A percentile compares a stretch with the other conserved stretches of the same genome.
Evolutionary conservation across 1,140 invertebrate species (phyloP).

Genomic region (Drosophila funebris): DNA sequence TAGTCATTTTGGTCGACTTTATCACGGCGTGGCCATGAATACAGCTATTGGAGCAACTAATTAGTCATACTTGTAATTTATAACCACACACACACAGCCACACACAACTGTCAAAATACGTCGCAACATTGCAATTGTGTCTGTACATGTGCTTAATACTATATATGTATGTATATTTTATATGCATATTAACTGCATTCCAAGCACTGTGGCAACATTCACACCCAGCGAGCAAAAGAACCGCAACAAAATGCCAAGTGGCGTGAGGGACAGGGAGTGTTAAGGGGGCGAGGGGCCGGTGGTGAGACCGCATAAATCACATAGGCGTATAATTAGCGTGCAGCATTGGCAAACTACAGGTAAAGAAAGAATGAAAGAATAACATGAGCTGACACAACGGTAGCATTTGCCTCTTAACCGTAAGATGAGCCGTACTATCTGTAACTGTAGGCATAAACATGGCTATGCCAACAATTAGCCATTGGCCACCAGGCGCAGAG

Average conservation of each 20-base stretch:
- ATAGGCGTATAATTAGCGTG: conserved; percentile 80
- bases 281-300: not conserved
- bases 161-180: not conserved
- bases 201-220: conserved; percentile 42
- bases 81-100: not conserved
- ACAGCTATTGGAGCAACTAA: conserved; percentile 14
- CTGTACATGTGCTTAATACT: conserved; percentile 1
- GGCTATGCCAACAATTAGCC: conserved; percentile 47
- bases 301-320: conserved; percentile 68
- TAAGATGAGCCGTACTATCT: conserved; percentile 31
- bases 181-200: conserved; percentile 75
- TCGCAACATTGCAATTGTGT: not conserved
- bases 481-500: conserved; percentile 56
- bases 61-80: conserved; percentile 25
- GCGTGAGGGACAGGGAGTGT: not conserved
- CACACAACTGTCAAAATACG: conserved; percentile 2
- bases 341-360: conserved; percentile 44
- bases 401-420: conserved; percentile 36
- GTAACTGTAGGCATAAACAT: conserved; percentile 22
- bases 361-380: not conserved
- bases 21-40: not conserved
- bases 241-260: conserved; percentile 42
- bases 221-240: conserved; percentile 46
- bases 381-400: conserved; percentile 11
- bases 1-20: conserved; percentile 23